These are phyloP conservation scores for Raja brachyura DNA, from an alignment of 2,113 vertebrate genomes.

Conservation along the genomic window DNA sequence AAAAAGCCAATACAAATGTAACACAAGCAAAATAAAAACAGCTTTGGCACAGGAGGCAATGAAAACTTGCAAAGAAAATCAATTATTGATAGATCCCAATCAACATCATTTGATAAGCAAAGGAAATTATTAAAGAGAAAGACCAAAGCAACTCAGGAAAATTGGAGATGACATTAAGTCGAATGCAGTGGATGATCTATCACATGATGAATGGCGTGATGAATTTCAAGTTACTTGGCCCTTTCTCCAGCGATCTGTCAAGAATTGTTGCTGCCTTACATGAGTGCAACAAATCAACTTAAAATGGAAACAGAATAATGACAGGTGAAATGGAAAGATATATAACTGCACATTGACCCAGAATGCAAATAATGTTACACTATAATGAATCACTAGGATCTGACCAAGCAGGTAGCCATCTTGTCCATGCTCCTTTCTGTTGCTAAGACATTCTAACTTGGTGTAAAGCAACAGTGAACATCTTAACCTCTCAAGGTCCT, in stretches of 20 bases:
- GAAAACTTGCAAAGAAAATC: not conserved
- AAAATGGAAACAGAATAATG: not conserved
- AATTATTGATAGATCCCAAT: not conserved
- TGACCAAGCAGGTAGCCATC: not conserved
- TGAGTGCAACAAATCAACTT: slow-evolving; percentile 19
- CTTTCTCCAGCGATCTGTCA: slow-evolving; percentile 22
- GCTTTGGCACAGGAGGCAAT: not conserved
- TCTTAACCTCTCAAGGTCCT: too few relatives aligned
- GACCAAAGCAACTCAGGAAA: not conserved
- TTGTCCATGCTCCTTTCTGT: too few relatives aligned
- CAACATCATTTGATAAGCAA: not conserved
- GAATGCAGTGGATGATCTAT: not conserved
- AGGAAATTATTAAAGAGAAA: not conserved
- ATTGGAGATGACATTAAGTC: slow-evolving; percentile 29
- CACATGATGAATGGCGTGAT: not conserved
- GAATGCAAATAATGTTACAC: not conserved
- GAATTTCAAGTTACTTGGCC: not conserved
- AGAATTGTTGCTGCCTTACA: not conserved
- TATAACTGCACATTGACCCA: not conserved
- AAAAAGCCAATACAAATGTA: not conserved
- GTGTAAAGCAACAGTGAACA: too few relatives aligned
- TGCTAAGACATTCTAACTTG: too few relatives aligned
- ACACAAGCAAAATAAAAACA: not conserved
- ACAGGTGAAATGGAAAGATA: not conserved
- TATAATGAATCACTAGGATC: not conserved